Percentiles rank a stretch among this genome's conserved stretches.
phyloP scores from a whole-genome alignment of 2,113 vertebrate genomes.

The Lamprotornis superbus region DNA sequence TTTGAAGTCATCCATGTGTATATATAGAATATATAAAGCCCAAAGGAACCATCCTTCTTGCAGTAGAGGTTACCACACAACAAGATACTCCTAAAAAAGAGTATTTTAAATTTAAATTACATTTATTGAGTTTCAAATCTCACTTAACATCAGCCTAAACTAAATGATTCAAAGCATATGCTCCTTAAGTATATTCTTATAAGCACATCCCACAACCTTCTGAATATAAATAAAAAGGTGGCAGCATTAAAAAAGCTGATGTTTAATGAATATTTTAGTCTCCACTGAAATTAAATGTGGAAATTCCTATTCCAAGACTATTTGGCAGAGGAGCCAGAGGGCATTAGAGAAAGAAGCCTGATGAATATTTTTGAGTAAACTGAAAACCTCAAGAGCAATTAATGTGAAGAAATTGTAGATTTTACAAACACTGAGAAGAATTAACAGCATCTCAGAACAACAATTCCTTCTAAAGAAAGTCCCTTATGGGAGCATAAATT shows the following conservation, averaged over 20 bases:
- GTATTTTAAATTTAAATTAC: not conserved
- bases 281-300: not conserved
- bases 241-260: not conserved
- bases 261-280: not conserved
- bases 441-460: slow-evolving; percentile 22
- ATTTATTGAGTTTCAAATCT: not conserved
- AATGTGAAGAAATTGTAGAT: not conserved
- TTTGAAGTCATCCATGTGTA: not conserved
- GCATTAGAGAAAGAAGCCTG: slow-evolving; percentile 21
- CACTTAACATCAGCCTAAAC: not conserved
- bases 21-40: not conserved
- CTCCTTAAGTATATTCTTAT: not conserved
- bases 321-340: not conserved
- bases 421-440: slow-evolving; percentile 49
- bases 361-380: slow-evolving; percentile 14
- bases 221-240: not conserved
- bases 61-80: not conserved
- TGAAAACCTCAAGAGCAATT: slow-evolving; percentile 30
- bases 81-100: not conserved
- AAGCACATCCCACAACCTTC: not conserved
- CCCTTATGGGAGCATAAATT: not conserved
- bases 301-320: slow-evolving; percentile 33
- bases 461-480: not conserved
- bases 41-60: not conserved
- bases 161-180: not conserved